phyloP scores from a whole-genome alignment of 2,888 invertebrate genomes.

The Drosophila stalkeri region DNA sequence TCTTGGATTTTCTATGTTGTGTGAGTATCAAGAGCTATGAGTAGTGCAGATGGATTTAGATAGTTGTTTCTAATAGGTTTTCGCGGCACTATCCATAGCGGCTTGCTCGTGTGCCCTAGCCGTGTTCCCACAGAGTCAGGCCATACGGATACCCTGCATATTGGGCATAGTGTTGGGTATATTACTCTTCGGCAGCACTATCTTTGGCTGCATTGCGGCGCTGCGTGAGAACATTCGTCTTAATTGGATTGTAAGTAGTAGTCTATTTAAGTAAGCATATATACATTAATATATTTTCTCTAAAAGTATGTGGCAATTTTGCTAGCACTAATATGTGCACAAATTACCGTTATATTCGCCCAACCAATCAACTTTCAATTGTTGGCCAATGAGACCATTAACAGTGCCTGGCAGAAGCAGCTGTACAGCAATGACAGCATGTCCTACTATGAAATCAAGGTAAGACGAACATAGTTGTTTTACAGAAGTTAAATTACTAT shows the following conservation, averaged over 20 bases:
- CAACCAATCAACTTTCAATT: constrained; percentile 71
- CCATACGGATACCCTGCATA: constrained; percentile 77
- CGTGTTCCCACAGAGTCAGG: constrained; percentile 56
- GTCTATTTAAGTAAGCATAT: no score
- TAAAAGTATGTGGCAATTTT: constrained; percentile 71
- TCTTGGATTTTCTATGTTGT: constrained; percentile 80
- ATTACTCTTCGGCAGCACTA: constrained; percentile 68
- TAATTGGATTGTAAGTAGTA: constrained; percentile 74
- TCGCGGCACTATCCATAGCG: constrained; percentile 67
- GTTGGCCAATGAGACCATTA: constrained; percentile 73
- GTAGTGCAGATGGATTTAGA: not conserved
- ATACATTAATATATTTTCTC: not conserved
- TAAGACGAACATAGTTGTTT: constrained; percentile 23
- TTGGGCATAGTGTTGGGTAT: constrained; percentile 71
- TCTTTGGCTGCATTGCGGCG: constrained; percentile 73
- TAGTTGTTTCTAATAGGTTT: constrained; percentile 49
- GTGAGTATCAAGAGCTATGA: constrained; percentile 65
- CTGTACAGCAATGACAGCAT: constrained; percentile 58
- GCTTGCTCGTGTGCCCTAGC: constrained; percentile 74
- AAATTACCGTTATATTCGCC: constrained; percentile 75
- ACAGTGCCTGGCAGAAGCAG: constrained; percentile 70
- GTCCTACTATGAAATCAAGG: constrained; percentile 77
- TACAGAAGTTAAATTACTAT: not conserved
- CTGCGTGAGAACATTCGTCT: constrained; percentile 64
- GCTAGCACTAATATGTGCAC: constrained; percentile 65